Evolutionary conservation across 1,140 invertebrate genomes (phyloP).

Genomic region (Metopolophium dirhodum): DNA sequence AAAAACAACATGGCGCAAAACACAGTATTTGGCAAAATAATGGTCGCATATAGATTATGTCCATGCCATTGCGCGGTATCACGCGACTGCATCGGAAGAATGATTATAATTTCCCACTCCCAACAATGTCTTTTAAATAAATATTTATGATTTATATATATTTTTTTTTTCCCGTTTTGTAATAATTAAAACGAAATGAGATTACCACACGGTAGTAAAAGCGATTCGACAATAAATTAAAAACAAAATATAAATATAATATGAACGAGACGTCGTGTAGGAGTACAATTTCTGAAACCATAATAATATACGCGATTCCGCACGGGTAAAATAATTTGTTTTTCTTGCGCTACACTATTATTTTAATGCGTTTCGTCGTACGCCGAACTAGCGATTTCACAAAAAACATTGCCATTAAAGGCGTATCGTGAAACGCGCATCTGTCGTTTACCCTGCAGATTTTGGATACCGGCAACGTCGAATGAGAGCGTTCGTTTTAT

Average conservation of each 20-base stretch:
- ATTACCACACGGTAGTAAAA: not conserved
- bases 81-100: not conserved
- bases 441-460: not conserved
- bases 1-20: not conserved
- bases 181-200: conserved; percentile 6
- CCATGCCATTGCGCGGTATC: not conserved
- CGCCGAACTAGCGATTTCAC: not conserved
- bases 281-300: not conserved
- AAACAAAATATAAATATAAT: not conserved
- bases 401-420: not conserved
- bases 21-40: conserved; percentile 1
- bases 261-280: not conserved
- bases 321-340: not conserved
- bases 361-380: not conserved
- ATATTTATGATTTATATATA: not conserved
- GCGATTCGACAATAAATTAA: not conserved
- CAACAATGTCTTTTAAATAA: not conserved
- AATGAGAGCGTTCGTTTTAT: not conserved
- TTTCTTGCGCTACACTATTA: not conserved
- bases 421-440: not conserved
- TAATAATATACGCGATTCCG: not conserved
- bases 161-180: not conserved
- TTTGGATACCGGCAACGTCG: not conserved
- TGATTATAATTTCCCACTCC: not conserved
- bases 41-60: not conserved